Percentiles rank a stretch among this genome's conserved stretches.
These are phyloP conservation scores for Probosciger aterrimus DNA, from an alignment of 2,113 vertebrate species.

Conservation along the genomic window DNA sequence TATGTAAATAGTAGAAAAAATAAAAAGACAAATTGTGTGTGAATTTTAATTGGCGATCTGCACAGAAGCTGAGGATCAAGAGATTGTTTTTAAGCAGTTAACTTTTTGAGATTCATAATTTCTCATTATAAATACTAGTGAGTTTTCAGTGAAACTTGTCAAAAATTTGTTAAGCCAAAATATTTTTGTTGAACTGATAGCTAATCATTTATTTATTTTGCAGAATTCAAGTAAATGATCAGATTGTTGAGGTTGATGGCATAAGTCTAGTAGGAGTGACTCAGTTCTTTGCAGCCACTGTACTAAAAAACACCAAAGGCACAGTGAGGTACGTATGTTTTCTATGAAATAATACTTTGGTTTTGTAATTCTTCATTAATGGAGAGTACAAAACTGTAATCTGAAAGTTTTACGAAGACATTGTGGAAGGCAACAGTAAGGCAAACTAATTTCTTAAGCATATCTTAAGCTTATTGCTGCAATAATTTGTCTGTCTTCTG, in stretches of 20 bases:
- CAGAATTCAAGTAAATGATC: slow-evolving; percentile 92
- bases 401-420: not conserved
- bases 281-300: slow-evolving; percentile 90
- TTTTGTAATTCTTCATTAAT: not conserved
- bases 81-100: not conserved
- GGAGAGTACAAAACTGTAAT: not conserved
- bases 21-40: not conserved
- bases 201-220: slow-evolving; percentile 34
- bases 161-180: not conserved
- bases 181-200: not conserved
- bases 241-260: slow-evolving; percentile 92
- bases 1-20: not conserved
- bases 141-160: not conserved
- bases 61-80: not conserved
- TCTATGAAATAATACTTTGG: not conserved
- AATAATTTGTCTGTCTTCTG: not conserved
- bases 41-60: not conserved
- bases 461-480: not conserved
- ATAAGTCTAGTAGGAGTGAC: slow-evolving; percentile 91
- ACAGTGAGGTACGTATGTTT: slow-evolving; percentile 80
- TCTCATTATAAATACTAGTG: not conserved
- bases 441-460: not conserved
- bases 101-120: not conserved
- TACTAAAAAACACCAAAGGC: slow-evolving; percentile 93
- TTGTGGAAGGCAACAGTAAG: not conserved